Percentiles rank a stretch among this genome's conserved stretches.
Evolutionary conservation across 2,113 vertebrate species (phyloP).

Genomic region (Anoura caudifer): DNA sequence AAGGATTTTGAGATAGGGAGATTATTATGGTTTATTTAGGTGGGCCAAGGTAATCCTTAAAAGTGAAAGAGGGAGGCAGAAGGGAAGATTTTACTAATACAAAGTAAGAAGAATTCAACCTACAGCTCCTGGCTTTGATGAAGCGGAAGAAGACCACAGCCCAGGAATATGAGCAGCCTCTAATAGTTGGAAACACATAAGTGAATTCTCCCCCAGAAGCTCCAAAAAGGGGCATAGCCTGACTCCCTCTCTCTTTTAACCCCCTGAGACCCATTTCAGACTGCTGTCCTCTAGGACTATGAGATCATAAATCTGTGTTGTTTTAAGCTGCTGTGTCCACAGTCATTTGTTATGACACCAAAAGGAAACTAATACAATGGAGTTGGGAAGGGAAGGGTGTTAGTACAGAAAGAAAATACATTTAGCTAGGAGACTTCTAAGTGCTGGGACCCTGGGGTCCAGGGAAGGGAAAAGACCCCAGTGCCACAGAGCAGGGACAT

Average conservation of each 20-base stretch:
- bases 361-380: not conserved
- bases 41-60: not conserved
- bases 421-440: not conserved
- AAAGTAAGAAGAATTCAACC: not conserved
- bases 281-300: not conserved
- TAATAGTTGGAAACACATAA: not conserved
- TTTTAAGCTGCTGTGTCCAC: not conserved
- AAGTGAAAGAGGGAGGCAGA: not conserved
- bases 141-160: not conserved
- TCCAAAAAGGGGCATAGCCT: not conserved
- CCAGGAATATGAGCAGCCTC: not conserved
- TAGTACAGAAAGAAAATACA: not conserved
- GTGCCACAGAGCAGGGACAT: not conserved
- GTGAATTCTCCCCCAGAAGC: not conserved
- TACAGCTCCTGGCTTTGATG: not conserved
- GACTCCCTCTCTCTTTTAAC: not conserved
- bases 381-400: not conserved
- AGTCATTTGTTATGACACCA: not conserved
- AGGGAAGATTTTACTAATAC: not conserved
- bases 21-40: not conserved
- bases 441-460: not conserved
- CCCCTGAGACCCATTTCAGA: not conserved
- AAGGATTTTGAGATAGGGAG: not conserved
- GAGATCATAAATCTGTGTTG: not conserved
- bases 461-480: accelerated